These are phyloP conservation scores for Thamnophis sirtalis DNA, from an alignment of 2,113 vertebrate species.

Conservation along the genomic window DNA sequence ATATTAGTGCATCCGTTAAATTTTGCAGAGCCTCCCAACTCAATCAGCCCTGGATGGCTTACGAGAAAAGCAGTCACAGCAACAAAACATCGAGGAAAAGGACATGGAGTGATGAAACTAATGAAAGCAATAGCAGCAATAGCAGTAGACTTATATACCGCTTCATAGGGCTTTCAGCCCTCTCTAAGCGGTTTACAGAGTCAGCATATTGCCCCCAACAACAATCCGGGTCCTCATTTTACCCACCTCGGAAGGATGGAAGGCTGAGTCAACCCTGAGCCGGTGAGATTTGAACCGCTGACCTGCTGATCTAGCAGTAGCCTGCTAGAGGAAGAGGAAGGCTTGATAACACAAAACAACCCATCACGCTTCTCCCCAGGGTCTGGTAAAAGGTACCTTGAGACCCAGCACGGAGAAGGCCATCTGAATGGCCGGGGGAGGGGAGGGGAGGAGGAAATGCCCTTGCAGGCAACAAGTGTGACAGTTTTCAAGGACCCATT, in stretches of 20 bases:
- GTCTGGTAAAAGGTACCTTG: neutral
- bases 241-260: no score
- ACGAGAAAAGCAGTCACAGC: neutral
- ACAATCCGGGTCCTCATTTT: no score
- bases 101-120: neutral
- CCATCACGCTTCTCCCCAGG: neutral
- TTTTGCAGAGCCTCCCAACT: neutral
- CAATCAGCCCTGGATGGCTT: neutral
- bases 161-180: no score
- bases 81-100: neutral
- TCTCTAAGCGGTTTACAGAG: no score
- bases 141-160: no score
- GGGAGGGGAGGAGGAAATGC: no score
- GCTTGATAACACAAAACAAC: neutral
- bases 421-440: neutral
- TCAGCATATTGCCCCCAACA: no score
- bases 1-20: neutral
- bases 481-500: neutral
- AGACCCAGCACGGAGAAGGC: neutral
- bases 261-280: no score
- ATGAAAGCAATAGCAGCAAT: neutral
- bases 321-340: no score
- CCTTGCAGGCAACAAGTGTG: neutral
- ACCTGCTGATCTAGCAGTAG: no score
- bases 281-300: no score